These are phyloP conservation scores for Thalassoma bifasciatum DNA, from an alignment of 2,113 vertebrate species.

Conservation along the genomic window DNA sequence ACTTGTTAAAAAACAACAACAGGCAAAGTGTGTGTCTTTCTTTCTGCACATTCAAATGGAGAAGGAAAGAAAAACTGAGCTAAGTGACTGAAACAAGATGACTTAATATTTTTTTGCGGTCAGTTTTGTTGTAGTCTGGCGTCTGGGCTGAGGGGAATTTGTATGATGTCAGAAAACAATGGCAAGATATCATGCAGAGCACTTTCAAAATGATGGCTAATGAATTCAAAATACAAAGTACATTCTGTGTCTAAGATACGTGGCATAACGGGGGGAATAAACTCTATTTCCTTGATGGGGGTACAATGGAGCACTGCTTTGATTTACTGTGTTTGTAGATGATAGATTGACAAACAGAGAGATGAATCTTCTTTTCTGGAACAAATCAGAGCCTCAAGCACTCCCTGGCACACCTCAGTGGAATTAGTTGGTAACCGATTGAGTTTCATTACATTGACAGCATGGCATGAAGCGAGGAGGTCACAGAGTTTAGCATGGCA, in stretches of 20 bases:
- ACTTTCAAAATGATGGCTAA: constrained; percentile 4
- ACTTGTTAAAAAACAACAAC: constrained; percentile 50
- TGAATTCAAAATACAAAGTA: too few species aligned
- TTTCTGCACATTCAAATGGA: constrained; percentile 16
- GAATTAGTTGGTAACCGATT: constrained; percentile 59
- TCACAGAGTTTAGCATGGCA: constrained; percentile 47
- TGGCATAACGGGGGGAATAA: not conserved
- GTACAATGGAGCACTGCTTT: not conserved
- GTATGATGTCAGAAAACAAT: constrained; percentile 20
- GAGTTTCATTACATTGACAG: constrained; percentile 57
- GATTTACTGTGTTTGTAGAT: not conserved
- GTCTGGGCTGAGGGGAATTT: constrained; percentile 6
- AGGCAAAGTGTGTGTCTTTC: constrained; percentile 22
- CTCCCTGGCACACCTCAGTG: constrained; percentile 62
- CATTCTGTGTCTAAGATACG: not conserved
- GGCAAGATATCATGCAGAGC: not conserved
- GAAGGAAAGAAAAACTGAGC: constrained; percentile 44
- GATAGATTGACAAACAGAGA: not conserved
- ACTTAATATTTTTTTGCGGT: constrained; percentile 52
- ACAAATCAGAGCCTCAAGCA: constrained; percentile 26
- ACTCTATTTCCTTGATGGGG: not conserved
- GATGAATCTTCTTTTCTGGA: constrained; percentile 38
- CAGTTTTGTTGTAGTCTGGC: constrained; percentile 7
- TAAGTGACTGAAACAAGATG: constrained; percentile 51
- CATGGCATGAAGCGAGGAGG: constrained; percentile 56